Evolutionary conservation across 1,140 invertebrate genomes (phyloP), one percentile per base, ranked within the genome.

Genomic region (Melipona quadrifasciata): DNA sequence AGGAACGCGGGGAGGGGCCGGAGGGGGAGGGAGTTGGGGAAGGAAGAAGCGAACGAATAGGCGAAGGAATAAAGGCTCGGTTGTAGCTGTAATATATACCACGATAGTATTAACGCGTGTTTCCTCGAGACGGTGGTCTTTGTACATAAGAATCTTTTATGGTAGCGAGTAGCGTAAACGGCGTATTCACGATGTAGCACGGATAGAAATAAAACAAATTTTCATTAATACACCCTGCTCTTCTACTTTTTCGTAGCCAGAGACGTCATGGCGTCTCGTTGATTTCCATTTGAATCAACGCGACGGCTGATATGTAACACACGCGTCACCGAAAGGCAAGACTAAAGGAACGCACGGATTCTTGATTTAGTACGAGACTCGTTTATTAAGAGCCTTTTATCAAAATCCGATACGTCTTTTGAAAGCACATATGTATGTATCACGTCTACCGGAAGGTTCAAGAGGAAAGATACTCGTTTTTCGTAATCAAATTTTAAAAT

Each of bases 161-260:
- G 70, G 58, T 90, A 90, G 88, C 27, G 68, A 24, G 58, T 90
- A 90, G 77, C 67, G 77, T 80, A 68, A 77, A 76, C 73, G 77
- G 27, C 87, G 82, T 87, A 89, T 89, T 82, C 70, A 86, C 73
- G 88, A 90, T 90, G 86, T 90, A 90, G 88, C 80, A 86, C 83
- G 76, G 67, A 89, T 68, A 80, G 57, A 89, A 91, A 93, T 93
- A 93, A n/a, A 94, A 94, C 93, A 91, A 91, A 93, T 94, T 94
- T 94, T 94, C 90, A 94, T 91, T 93, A 93, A 92, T 17, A 12
- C 31, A 12, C 5, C 10, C 10, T 17, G 8, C 39, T 27, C 34
- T 53, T 47, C 31, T 34, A 67, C 16, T 24, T 67, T 34, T 72
- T 21, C 65, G n/a, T 55, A n/a, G 24, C 19, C 68, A 31, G 19